phyloP scores from a whole-genome alignment of 1,140 invertebrate genomes.

The Diprion similis region DNA sequence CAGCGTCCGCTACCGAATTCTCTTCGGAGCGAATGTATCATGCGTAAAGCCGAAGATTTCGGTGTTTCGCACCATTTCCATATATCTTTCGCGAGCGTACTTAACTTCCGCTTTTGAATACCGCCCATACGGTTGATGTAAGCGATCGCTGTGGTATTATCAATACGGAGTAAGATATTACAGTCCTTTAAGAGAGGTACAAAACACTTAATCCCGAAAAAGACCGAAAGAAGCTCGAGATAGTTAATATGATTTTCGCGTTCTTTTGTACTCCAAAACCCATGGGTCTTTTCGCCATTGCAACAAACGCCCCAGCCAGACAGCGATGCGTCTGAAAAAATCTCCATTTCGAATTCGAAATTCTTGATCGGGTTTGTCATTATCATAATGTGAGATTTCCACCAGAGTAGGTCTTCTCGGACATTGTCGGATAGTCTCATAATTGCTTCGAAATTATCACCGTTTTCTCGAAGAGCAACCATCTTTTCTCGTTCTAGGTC shows the following conservation, averaged over 20 bases:
- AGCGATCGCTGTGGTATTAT: slow-evolving; percentile 28
- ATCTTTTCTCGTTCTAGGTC: slow-evolving; percentile 23
- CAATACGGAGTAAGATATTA: slow-evolving; percentile 25
- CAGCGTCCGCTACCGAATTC: slow-evolving; percentile 20
- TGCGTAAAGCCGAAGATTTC: slow-evolving; percentile 25
- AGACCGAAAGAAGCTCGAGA: slow-evolving; percentile 22
- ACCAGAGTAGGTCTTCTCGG: slow-evolving; percentile 29
- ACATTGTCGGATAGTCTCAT: slow-evolving; percentile 3
- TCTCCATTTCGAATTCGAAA: neutral
- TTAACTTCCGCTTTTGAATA: slow-evolving; percentile 19
- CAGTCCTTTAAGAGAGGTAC: slow-evolving; percentile 16
- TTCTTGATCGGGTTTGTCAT: slow-evolving; percentile 18
- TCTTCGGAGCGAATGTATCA: slow-evolving; percentile 26
- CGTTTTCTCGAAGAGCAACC: neutral
- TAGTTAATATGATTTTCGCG: slow-evolving; percentile 21
- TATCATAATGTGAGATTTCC: slow-evolving; percentile 24
- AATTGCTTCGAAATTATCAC: neutral
- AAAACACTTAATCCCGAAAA: slow-evolving; percentile 23
- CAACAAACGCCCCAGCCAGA: slow-evolving; percentile 33
- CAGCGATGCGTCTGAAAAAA: slow-evolving; percentile 20
- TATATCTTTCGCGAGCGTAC: slow-evolving; percentile 18
- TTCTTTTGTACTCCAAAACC: slow-evolving; percentile 28
- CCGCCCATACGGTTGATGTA: slow-evolving; percentile 30
- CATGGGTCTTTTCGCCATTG: slow-evolving; percentile 27
- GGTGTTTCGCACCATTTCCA: slow-evolving; percentile 23